Percentiles rank a stretch among this genome's conserved stretches.
Evolutionary conservation across 2,113 vertebrate genomes (phyloP).

Genomic region (Mohoua ochrocephala): DNA sequence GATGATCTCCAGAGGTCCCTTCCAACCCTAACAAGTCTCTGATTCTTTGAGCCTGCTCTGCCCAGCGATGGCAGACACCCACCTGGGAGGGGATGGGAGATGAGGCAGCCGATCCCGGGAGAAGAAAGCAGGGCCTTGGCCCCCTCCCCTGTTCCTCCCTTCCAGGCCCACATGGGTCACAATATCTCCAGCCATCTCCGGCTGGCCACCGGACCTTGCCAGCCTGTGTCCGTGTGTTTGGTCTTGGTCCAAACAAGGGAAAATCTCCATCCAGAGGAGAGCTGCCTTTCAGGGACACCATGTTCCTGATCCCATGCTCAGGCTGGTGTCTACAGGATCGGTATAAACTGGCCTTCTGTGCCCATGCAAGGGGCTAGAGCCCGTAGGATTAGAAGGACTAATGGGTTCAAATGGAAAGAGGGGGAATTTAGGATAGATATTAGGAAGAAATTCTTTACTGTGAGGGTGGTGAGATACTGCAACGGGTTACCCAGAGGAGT

Average conservation of each 20-base stretch:
- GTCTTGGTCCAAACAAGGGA: not conserved
- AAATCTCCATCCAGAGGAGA: not conserved
- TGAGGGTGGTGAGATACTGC: not conserved
- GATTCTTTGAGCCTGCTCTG: not conserved
- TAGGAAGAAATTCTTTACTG: not conserved
- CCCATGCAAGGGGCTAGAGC: accelerated
- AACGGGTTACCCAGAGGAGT: not conserved
- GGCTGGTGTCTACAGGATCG: accelerated
- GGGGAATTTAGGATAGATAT: not conserved
- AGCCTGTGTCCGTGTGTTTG: accelerated
- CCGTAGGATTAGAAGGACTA: not conserved
- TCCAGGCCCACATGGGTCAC: accelerated
- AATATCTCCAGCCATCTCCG: accelerated
- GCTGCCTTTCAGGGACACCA: not conserved
- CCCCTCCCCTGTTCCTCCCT: accelerated
- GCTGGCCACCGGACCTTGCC: accelerated
- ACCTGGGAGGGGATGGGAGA: accelerated
- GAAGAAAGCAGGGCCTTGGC: not conserved
- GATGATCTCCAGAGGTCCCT: not conserved
- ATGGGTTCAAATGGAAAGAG: not conserved
- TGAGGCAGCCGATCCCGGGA: too few species aligned
- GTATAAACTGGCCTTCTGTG: not conserved
- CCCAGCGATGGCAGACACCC: not conserved
- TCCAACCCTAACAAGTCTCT: not conserved
- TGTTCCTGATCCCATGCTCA: accelerated